Evolutionary conservation across 2,113 vertebrate species (phyloP), one percentile per base, ranked within the genome.

Genomic region (Arenaria interpres): DNA sequence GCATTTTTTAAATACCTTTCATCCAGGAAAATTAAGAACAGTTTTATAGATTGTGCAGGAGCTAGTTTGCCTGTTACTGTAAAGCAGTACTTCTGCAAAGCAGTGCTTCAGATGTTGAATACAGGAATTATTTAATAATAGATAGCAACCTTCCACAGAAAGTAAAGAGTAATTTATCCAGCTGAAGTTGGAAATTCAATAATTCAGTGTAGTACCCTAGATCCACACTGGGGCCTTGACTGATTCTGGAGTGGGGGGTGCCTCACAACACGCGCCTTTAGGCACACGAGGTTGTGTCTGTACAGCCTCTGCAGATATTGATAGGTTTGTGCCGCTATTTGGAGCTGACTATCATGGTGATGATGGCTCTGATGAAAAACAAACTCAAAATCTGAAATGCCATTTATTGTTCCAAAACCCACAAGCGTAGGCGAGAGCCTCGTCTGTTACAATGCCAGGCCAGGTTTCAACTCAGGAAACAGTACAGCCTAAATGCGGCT

Each of bases 241-340:
- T 57, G 56, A 32, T 33, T 7, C 0, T 25, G 23, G 30, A 66
- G 32, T 1, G 15, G 28, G 57, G 81, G 46, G 23, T 7, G 12
- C 17, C 53, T 64, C 57, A 19, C 14, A 12, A 0, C 17, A 4
- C 24, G 37, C 14, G 4, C 54, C 59, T 75, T 62, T 0, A 12
- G 41, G 62, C 30, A 45, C 0, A 54, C n/a, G 21, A 2, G 16
- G 3, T 0, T 11, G 32, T 35, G 5, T 20, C 71, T 35, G 25
- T 37, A 24, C n/a, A 25, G 66, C 1, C 18, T 76, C 32, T 37
- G 10, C 51, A 18, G 68, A 39, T 14, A 43, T 3, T 16, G 51
- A 51, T 6, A 62, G 73, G 45, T 22, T 32, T 57, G 19, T 46
- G 85, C 73, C 56, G 45, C 78, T 71, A 0, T 43, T 50, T 72